Percentiles rank a stretch among this genome's conserved stretches.
These are phyloP conservation scores for Leptobrachium ailaonicum DNA, from an alignment of 2,113 vertebrate genomes.

Conservation along the genomic window DNA sequence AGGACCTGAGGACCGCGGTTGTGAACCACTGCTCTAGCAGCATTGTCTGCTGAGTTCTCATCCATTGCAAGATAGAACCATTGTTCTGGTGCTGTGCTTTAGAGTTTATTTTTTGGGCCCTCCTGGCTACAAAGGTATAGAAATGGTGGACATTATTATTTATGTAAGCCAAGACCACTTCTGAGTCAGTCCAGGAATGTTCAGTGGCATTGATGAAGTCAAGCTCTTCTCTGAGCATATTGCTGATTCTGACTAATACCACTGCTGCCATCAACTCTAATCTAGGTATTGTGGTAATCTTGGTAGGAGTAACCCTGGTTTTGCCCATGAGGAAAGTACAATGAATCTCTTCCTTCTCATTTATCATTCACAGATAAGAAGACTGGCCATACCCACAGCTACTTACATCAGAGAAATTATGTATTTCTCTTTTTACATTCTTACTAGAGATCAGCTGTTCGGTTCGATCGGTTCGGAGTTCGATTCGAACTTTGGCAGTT, in stretches of 20 bases:
- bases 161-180: conserved; percentile 37
- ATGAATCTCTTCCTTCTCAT: not conserved
- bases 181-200: conserved; percentile 40
- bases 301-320: not conserved
- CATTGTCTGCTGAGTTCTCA: too few relatives aligned
- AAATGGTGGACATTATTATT: conserved; percentile 47
- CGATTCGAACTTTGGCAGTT: too few relatives aligned
- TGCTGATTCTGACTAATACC: too few relatives aligned
- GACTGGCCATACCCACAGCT: not conserved
- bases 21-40: too few relatives aligned
- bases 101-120: conserved; percentile 6
- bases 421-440: too few relatives aligned
- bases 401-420: too few relatives aligned
- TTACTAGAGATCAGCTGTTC: not conserved
- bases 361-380: not conserved
- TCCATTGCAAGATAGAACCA: too few relatives aligned
- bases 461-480: too few relatives aligned
- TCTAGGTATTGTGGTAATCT: not conserved
- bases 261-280: not conserved
- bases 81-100: too few relatives aligned
- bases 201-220: not conserved
- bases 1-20: too few relatives aligned
- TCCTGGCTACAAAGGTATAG: conserved; percentile 44
- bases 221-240: not conserved
- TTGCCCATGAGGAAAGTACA: not conserved